Percentiles rank a stretch among this genome's conserved stretches.
Conservation (phyloP, 2,888 invertebrate genomes). For the Hydrotaea diabolus region DNA sequence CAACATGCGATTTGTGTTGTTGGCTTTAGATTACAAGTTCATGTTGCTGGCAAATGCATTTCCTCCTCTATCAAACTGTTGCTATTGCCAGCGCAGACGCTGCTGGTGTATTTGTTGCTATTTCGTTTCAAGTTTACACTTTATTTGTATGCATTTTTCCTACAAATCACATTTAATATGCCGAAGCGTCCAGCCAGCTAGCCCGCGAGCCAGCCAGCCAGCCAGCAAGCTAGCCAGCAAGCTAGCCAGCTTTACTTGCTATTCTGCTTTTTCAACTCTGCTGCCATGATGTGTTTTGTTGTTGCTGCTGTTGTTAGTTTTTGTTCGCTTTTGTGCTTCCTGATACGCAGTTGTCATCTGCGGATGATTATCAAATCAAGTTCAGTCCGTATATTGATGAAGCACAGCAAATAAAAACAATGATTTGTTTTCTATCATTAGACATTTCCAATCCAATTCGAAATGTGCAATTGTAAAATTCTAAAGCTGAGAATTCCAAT, state of each 20-base stretch:
- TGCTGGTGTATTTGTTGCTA: background rate
- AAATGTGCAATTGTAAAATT: slow-evolving; percentile 13
- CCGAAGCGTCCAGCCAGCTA: background rate
- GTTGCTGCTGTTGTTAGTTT: background rate
- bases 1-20: slow-evolving; percentile 39
- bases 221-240: background rate
- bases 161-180: slow-evolving; percentile 35
- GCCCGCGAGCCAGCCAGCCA: background rate
- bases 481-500: slow-evolving; percentile 8
- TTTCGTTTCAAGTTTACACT: slow-evolving; percentile 8
- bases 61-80: slow-evolving; percentile 43
- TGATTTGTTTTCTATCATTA: slow-evolving; percentile 18
- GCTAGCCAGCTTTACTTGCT: slow-evolving; percentile 1
- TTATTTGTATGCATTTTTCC: slow-evolving; percentile 36
- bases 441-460: background rate
- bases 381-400: slow-evolving; percentile 39
- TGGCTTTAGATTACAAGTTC: slow-evolving; percentile 66
- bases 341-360: slow-evolving; percentile 68
- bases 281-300: background rate
- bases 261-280: slow-evolving; percentile 17
- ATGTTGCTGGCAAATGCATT: slow-evolving; percentile 57
- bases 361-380: slow-evolving; percentile 65
- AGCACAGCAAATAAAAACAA: slow-evolving; percentile 12
- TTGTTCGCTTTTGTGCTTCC: slow-evolving; percentile 47
- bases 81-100: background rate